Evolutionary conservation across 2,797 vertebrate genomes (phyloP), one percentile per base, ranked within the genome.

Genomic region (Carduelis carduelis): DNA sequence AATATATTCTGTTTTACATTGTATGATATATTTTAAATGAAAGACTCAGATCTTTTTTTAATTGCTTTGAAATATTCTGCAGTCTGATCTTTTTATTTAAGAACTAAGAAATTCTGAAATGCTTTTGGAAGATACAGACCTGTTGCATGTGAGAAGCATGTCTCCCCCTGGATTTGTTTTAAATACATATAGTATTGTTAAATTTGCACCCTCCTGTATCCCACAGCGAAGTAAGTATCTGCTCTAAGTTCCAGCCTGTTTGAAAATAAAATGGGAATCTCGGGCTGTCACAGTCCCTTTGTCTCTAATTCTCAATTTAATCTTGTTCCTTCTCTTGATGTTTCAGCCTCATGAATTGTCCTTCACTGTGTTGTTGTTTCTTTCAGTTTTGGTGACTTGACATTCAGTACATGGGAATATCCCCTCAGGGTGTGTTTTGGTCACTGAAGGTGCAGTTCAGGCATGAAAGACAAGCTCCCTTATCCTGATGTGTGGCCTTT

Each of bases 21-120:
- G 53, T 94, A 66, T 96, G 87, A 96, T 96, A 90, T 83, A 89
- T 96, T 95, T 94, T 93, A 95, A 95, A 97, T 92, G 89, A 94
- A 96, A 91, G 39, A 9, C 64, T 93, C 50, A 64, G 68, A 78
- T 95, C 14, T 87, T 95, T 94, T 91, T 93, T 94, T 75, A 96
- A 96, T 95, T 96, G 46, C 68, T 83, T 85, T 83, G 87, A 94
- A 87, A 85, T 91, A 75, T 80, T 87, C 78, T 81, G 19, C 49
- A 77, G 46, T 66, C 78, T 87, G 79, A 85, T 93, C 43, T 89
- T 92, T 69, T 88, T 59, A 26, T 76, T 87, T 35, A 79, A 90
- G 86, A 84, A 87, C 63, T 93, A 91, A 95, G 71, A 87, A 90
- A 87, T 47, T 92, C 64, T 84, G 83, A 83, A 66, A 23, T 80